Evolutionary conservation across 2,888 invertebrate genomes (phyloP).

Genomic region (Cerastis leucographa): DNA sequence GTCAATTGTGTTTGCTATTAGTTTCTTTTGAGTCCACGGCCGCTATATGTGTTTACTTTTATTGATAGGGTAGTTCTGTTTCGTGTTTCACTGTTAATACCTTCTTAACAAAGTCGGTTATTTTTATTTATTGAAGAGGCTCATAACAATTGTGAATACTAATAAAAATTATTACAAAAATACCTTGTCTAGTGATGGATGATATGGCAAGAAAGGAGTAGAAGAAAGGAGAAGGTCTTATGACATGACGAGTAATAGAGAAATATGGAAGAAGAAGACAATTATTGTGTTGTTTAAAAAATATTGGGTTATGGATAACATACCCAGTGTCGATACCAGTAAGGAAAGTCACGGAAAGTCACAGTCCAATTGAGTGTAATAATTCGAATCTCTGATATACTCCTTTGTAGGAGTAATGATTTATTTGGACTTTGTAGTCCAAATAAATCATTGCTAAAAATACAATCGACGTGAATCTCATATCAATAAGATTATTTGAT

Average conservation of each 20-base stretch:
- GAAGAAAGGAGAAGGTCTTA: background rate
- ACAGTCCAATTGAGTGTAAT: background rate
- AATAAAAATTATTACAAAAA: background rate
- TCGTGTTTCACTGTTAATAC: background rate
- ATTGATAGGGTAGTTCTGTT: slow-evolving; percentile 7
- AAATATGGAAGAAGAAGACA: background rate
- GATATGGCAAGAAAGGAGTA: background rate
- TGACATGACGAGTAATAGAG: background rate
- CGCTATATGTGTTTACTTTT: slow-evolving; percentile 31
- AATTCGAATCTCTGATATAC: background rate
- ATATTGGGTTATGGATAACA: background rate
- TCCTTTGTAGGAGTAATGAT: no score
- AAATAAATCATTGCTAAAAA: background rate
- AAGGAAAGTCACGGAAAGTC: background rate
- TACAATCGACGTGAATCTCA: background rate
- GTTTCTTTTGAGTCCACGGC: slow-evolving; percentile 53
- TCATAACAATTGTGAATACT: background rate
- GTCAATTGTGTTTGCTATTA: slow-evolving; percentile 49
- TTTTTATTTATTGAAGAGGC: background rate
- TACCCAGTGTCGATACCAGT: background rate
- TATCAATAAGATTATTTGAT: slow-evolving; percentile 1
- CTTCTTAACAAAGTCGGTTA: background rate
- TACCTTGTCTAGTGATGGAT: background rate
- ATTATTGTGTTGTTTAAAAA: no score
- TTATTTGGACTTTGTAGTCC: no score